Conservation (phyloP, 2,113 vertebrate species). For the Pterocles burchelli region DNA sequence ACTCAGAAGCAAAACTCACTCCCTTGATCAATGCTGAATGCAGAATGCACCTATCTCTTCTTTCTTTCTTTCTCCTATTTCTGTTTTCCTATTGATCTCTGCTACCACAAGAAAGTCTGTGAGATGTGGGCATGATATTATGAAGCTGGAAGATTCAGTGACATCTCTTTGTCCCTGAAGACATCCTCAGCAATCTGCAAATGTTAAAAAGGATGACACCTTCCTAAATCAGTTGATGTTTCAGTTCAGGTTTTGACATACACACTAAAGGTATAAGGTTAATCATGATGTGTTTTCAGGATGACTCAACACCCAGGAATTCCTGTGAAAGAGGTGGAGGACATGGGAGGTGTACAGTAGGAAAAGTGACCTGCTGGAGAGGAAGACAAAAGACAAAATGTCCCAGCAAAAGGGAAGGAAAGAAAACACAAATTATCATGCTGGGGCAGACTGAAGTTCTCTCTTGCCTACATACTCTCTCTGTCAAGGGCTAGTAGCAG, state of each 20-base stretch:
- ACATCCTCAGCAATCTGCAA: background rate
- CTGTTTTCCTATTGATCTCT: background rate
- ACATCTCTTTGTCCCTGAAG: background rate
- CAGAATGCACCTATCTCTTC: background rate
- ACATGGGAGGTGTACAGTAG: background rate
- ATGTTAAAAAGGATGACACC: background rate
- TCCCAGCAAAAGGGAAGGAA: background rate
- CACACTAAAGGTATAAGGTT: background rate
- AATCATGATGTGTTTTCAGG: background rate
- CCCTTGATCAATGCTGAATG: background rate
- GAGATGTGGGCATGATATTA: background rate
- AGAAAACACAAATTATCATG: background rate
- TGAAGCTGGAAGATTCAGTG: background rate
- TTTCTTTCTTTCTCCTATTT: background rate
- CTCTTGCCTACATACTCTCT: background rate
- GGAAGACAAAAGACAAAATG: background rate
- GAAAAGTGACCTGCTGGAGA: background rate
- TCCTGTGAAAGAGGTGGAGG: background rate
- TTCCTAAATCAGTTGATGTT: background rate
- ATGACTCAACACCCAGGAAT: background rate
- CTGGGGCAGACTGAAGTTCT: background rate
- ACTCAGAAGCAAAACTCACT: background rate
- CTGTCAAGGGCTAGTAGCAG: background rate
- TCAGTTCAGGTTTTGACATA: background rate
- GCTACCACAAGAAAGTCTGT: background rate